Evolutionary conservation across 2,888 invertebrate genomes (phyloP).

Genomic region (Diogma glabrata): DNA sequence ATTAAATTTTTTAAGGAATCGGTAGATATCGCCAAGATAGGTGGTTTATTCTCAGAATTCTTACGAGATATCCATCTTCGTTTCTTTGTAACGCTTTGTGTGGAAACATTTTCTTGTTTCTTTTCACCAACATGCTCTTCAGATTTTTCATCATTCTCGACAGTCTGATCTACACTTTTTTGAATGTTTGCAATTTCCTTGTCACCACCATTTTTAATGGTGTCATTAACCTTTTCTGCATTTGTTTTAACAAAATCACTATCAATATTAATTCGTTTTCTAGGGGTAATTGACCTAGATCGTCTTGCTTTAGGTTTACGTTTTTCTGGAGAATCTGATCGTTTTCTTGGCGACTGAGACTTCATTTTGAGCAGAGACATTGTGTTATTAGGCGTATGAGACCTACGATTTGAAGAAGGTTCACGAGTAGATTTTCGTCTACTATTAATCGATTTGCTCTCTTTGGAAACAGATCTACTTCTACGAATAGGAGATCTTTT

Average conservation of each 20-base stretch:
- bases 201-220: neutral
- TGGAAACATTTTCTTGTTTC: conserved; percentile 10
- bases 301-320: neutral
- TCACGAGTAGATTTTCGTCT: conserved; percentile 2
- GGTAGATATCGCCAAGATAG: conserved; percentile 59
- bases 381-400: too few relatives aligned
- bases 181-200: neutral
- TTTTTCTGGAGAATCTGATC: conserved; percentile 22
- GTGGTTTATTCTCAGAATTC: conserved; percentile 41
- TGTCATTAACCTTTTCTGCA: neutral
- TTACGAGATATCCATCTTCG: conserved; percentile 37
- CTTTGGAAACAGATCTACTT: conserved; percentile 6
- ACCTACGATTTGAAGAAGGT: neutral
- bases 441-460: too few relatives aligned
- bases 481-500: neutral
- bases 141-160: conserved; percentile 21
- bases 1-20: conserved; percentile 58
- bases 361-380: too few relatives aligned
- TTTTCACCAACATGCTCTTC: conserved; percentile 16
- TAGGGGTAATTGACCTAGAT: neutral
- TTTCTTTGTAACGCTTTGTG: conserved; percentile 37
- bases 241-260: neutral
- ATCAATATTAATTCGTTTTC: neutral
- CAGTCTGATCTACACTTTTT: conserved; percentile 13
- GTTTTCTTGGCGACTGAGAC: too few relatives aligned